Conservation (phyloP, 2,797 vertebrate species). For the Cercopithecus diana region DNA sequence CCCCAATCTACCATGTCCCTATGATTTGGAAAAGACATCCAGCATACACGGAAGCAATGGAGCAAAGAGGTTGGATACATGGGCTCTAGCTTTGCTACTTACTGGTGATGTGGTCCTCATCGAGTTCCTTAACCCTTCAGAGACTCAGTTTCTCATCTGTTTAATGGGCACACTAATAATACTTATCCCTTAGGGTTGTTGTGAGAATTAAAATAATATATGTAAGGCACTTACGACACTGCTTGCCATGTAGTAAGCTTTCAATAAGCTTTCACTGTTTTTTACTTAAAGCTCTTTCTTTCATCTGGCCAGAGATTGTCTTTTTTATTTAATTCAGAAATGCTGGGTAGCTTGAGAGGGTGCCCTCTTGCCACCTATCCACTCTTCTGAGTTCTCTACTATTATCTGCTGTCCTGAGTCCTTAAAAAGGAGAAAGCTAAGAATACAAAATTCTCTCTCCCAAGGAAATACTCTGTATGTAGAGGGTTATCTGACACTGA, state of each 20-base stretch:
- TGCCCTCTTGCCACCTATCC: neutral
- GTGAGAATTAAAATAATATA: neutral
- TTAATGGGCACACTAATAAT: neutral
- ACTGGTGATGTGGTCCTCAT: neutral
- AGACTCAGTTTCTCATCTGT: neutral
- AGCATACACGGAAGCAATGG: neutral
- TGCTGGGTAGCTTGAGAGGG: neutral
- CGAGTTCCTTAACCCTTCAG: neutral
- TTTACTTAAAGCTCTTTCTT: neutral
- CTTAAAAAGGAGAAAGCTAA: neutral
- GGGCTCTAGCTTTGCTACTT: neutral
- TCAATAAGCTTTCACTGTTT: neutral
- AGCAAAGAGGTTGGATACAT: neutral
- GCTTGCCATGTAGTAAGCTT: neutral
- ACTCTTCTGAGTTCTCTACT: neutral
- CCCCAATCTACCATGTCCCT: neutral
- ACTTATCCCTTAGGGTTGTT: neutral
- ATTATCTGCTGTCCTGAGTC: neutral
- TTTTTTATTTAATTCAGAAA: conserved; percentile 18
- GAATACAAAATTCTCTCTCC: neutral
- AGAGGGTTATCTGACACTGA: neutral
- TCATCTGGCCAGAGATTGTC: neutral
- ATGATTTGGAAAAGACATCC: neutral
- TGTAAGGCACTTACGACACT: neutral
- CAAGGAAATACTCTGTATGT: neutral